These are phyloP conservation scores for Marisa cornuarietis DNA, from an alignment of 1,140 invertebrate genomes.

Conservation along the genomic window DNA sequence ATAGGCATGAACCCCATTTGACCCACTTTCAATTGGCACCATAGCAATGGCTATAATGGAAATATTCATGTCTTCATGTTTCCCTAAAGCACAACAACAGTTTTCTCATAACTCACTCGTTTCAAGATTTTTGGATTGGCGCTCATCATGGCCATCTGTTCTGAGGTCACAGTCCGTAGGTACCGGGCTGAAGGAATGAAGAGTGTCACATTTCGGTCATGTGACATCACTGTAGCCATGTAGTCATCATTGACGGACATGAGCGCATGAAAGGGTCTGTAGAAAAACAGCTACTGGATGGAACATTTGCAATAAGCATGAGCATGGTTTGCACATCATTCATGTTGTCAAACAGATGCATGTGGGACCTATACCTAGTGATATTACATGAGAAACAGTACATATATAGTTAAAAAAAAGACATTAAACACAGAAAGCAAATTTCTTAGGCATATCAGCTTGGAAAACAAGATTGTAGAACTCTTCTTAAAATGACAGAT, in stretches of 20 bases:
- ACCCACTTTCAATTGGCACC: too few species aligned
- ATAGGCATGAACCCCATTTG: too few species aligned
- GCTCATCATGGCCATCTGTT: slow-evolving; percentile 35
- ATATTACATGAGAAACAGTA: too few species aligned
- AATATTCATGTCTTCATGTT: neutral
- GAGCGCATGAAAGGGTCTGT: slow-evolving; percentile 44
- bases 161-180: slow-evolving; percentile 26
- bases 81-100: neutral
- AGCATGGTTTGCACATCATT: too few species aligned
- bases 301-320: too few species aligned
- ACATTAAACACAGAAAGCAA: too few species aligned
- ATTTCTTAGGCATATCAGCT: too few species aligned
- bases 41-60: neutral
- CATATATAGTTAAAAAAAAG: too few species aligned
- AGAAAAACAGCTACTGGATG: neutral
- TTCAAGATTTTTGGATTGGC: slow-evolving; percentile 35
- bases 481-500: too few species aligned
- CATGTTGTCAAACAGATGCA: too few species aligned
- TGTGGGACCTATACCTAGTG: too few species aligned
- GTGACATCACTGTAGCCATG: slow-evolving; percentile 27
- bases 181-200: slow-evolving; percentile 51
- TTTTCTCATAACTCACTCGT: slow-evolving; percentile 33
- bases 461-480: too few species aligned
- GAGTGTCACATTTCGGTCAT: slow-evolving; percentile 45
- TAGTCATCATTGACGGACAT: slow-evolving; percentile 40